A percentile compares a stretch with the other conserved stretches of the same genome.
These are phyloP conservation scores for Parascotia fuliginaria DNA, from an alignment of 2,888 invertebrate genomes.

Conservation along the genomic window DNA sequence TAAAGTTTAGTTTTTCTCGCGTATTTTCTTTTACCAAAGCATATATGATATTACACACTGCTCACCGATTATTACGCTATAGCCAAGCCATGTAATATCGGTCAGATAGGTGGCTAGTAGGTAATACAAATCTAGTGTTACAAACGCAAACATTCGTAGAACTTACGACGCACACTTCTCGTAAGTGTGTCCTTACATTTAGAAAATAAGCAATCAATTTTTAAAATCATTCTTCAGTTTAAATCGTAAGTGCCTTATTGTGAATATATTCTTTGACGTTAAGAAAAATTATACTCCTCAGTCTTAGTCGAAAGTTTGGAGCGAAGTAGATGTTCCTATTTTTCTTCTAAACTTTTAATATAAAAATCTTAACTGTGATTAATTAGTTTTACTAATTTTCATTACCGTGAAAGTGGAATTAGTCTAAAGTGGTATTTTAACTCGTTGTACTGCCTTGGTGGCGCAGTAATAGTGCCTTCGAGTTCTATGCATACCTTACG, in stretches of 20 bases:
- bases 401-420: neutral
- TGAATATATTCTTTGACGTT: neutral
- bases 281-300: neutral
- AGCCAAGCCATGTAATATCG: too few species aligned
- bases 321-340: neutral
- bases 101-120: too few species aligned
- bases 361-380: slow-evolving; percentile 1
- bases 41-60: too few species aligned
- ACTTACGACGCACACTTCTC: neutral
- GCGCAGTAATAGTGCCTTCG: too few species aligned
- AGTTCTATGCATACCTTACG: too few species aligned
- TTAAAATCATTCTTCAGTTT: neutral
- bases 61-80: too few species aligned
- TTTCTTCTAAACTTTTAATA: slow-evolving; percentile 1
- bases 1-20: too few species aligned
- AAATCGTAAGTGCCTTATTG: neutral
- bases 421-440: neutral
- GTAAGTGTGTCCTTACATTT: neutral
- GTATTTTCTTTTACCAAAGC: too few species aligned
- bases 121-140: too few species aligned
- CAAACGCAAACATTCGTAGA: too few species aligned
- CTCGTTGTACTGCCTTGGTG: too few species aligned
- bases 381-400: neutral
- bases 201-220: neutral
- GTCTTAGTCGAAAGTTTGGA: slow-evolving; percentile 3